These are phyloP conservation scores for Onychostruthus taczanowskii DNA, from an alignment of 2,113 vertebrate species.

Conservation along the genomic window DNA sequence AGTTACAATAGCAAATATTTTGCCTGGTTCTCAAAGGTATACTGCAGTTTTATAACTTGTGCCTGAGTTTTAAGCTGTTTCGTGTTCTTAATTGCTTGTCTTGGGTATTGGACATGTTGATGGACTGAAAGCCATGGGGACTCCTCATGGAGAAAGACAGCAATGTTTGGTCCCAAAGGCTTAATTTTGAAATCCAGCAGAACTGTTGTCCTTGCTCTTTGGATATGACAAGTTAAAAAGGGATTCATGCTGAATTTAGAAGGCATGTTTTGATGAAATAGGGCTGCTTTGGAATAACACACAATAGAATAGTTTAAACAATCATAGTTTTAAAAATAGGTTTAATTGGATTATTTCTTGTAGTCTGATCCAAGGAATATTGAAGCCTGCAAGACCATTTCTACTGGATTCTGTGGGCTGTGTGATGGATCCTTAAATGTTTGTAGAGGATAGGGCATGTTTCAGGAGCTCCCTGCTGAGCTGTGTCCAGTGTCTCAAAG, in stretches of 20 bases:
- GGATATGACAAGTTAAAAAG: not conserved
- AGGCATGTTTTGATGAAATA: not conserved
- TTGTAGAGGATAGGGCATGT: not conserved
- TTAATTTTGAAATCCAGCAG: conserved; percentile 50
- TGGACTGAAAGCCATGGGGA: conserved; percentile 10
- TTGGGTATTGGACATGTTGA: conserved; percentile 48
- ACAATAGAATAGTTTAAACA: not conserved
- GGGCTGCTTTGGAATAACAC: not conserved
- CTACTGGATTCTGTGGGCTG: not conserved
- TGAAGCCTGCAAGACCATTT: not conserved
- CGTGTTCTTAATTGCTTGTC: conserved; percentile 53
- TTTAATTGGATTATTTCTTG: not conserved
- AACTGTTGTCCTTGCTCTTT: conserved; percentile 1
- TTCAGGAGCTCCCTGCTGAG: not conserved
- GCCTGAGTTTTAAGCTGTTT: conserved; percentile 22
- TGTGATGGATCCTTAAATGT: not conserved
- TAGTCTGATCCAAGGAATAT: not conserved
- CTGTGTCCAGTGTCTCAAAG: not conserved
- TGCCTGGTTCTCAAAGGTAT: conserved; percentile 38
- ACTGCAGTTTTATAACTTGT: conserved; percentile 13
- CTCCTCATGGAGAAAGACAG: conserved; percentile 21
- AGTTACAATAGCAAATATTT: conserved; percentile 47
- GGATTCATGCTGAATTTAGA: not conserved
- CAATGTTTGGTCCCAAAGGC: conserved; percentile 4
- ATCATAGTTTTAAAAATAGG: not conserved